Conservation (phyloP, 1,140 invertebrate species). For the Pseudomyrmex flavicornis region DNA sequence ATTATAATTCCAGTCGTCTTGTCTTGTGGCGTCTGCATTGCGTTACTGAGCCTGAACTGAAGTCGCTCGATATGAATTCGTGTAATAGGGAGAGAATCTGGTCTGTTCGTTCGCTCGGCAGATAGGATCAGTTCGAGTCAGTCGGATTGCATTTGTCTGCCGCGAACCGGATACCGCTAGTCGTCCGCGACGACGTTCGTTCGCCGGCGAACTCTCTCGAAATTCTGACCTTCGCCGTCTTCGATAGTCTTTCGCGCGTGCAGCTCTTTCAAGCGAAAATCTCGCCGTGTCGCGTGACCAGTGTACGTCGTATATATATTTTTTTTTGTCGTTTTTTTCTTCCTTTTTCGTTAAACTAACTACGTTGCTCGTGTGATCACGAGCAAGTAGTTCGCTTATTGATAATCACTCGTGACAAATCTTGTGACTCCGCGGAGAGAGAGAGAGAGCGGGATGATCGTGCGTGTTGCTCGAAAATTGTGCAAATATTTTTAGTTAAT, state of each 20-base stretch:
- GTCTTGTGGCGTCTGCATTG: background rate
- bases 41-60: background rate
- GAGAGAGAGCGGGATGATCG: background rate
- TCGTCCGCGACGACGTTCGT: slow-evolving; percentile 28
- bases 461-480: background rate
- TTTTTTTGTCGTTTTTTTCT: background rate
- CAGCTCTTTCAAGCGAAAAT: background rate
- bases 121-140: slow-evolving; percentile 69
- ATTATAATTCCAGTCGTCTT: background rate
- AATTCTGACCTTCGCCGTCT: slow-evolving; percentile 36
- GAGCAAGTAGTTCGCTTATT: background rate
- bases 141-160: slow-evolving; percentile 58
- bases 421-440: background rate
- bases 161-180: slow-evolving; percentile 72
- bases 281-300: background rate
- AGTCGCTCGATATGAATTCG: slow-evolving; percentile 13
- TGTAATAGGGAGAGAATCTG: slow-evolving; percentile 26
- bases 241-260: background rate
- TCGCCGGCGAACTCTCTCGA: slow-evolving; percentile 25
- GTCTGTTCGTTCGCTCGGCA: slow-evolving; percentile 27
- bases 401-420: slow-evolving; percentile 24
- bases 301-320: too few relatives aligned
- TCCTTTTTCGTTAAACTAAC: background rate
- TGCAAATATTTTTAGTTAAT: background rate
- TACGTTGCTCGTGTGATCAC: background rate